A percentile compares a stretch with the other conserved stretches of the same genome.
These are phyloP conservation scores for Byasa hedistus DNA, from an alignment of 2,888 invertebrate genomes.

Conservation along the genomic window DNA sequence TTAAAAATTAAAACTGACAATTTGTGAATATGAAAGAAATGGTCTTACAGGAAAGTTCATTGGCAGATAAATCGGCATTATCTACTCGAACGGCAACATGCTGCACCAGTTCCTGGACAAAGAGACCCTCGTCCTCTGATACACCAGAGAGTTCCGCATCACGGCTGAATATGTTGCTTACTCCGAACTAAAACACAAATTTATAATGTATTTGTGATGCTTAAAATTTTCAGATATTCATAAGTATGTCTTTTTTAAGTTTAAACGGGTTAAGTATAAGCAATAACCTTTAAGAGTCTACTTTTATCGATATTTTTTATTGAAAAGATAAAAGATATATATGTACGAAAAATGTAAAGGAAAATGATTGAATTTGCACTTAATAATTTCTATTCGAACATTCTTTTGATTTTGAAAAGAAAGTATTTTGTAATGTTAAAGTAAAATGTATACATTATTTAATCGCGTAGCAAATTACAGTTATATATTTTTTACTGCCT, in stretches of 20 bases:
- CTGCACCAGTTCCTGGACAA: conserved; percentile 83
- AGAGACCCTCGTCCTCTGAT: conserved; percentile 80
- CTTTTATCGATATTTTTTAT: too few species aligned
- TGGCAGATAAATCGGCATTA: conserved; percentile 71
- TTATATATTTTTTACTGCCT: neutral
- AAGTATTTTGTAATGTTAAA: neutral
- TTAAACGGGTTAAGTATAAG: too few species aligned
- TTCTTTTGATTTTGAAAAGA: neutral
- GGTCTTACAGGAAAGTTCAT: conserved; percentile 68
- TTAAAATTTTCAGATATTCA: neutral
- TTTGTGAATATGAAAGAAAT: too few species aligned
- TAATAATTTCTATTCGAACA: too few species aligned
- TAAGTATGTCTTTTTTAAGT: neutral
- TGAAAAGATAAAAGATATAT: too few species aligned
- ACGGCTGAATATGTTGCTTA: conserved; percentile 80
- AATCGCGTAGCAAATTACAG: neutral
- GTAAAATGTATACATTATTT: neutral
- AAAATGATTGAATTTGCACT: neutral
- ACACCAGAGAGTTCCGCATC: conserved; percentile 81
- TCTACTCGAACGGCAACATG: conserved; percentile 83
- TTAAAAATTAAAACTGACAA: too few species aligned
- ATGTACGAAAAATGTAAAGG: too few species aligned
- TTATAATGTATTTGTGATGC: neutral
- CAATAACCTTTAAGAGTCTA: too few species aligned
- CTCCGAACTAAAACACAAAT: conserved; percentile 65